Evolutionary conservation across 2,113 vertebrate genomes (phyloP).

Genomic region (Platysternon megacephalum): DNA sequence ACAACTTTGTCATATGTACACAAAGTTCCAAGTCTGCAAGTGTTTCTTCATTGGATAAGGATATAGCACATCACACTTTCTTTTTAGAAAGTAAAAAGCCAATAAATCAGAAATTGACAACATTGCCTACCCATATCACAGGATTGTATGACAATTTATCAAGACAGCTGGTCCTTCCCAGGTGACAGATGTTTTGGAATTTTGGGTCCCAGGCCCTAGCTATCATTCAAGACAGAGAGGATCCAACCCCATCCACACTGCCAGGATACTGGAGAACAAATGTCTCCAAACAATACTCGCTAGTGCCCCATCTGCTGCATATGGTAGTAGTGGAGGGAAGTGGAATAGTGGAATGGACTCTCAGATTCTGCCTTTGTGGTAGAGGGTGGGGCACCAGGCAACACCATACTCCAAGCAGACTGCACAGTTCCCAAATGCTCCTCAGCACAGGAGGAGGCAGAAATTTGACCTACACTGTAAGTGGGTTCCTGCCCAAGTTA

Average conservation of each 20-base stretch:
- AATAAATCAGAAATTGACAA: not conserved
- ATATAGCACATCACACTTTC: not conserved
- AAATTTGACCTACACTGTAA: not conserved
- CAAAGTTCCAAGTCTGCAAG: not conserved
- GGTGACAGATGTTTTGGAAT: not conserved
- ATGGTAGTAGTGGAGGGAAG: not conserved
- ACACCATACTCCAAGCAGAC: not conserved
- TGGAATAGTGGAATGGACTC: not conserved
- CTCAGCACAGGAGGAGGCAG: not conserved
- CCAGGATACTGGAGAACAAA: fast-evolving
- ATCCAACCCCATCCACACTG: not conserved
- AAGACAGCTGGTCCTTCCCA: not conserved
- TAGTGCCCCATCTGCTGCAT: not conserved
- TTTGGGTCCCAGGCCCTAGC: not conserved
- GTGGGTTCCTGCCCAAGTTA: not conserved
- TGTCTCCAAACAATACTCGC: not conserved
- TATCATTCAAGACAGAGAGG: not conserved
- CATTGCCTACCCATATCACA: not conserved
- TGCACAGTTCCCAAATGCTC: not conserved
- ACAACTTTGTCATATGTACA: not conserved
- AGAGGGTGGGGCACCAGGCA: not conserved
- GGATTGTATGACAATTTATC: not conserved
- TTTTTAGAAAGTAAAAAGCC: not conserved
- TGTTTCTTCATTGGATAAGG: not conserved
- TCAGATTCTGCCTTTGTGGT: not conserved